A percentile compares a stretch with the other conserved stretches of the same genome.
phyloP scores from a whole-genome alignment of 2,888 invertebrate genomes.

The Drosophila vallismaia region DNA sequence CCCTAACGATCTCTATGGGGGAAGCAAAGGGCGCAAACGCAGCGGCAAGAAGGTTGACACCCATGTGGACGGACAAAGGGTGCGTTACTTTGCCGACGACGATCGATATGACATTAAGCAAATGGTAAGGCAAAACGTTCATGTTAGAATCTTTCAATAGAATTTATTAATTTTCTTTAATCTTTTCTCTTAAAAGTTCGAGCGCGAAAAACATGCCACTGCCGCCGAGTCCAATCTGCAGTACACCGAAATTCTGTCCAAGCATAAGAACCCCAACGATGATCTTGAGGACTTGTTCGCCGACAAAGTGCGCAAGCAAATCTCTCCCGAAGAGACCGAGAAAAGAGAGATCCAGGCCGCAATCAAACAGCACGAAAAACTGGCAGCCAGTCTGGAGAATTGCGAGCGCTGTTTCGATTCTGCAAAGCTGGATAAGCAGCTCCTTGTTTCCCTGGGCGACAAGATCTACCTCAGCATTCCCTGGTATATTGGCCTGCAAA shows the following conservation, averaged over 20 bases:
- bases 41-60: slow-evolving; percentile 85
- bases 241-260: slow-evolving; percentile 90
- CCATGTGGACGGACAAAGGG: slow-evolving; percentile 89
- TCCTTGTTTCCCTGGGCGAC: slow-evolving; percentile 91
- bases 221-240: slow-evolving; percentile 92
- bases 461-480: slow-evolving; percentile 95
- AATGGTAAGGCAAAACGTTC: slow-evolving; percentile 86
- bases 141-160: background rate
- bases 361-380: slow-evolving; percentile 89
- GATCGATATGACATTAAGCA: slow-evolving; percentile 93
- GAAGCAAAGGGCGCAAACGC: slow-evolving; percentile 80
- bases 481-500: slow-evolving; percentile 90
- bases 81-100: slow-evolving; percentile 95
- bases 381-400: slow-evolving; percentile 89
- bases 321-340: slow-evolving; percentile 86
- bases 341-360: slow-evolving; percentile 87
- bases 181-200: slow-evolving; percentile 85
- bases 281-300: slow-evolving; percentile 94
- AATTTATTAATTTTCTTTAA: background rate
- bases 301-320: slow-evolving; percentile 89
- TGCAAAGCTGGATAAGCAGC: slow-evolving; percentile 91
- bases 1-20: slow-evolving; percentile 47
- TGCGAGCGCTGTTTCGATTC: slow-evolving; percentile 94
- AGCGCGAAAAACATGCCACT: slow-evolving; percentile 91
- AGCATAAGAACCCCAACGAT: slow-evolving; percentile 87